These are phyloP conservation scores for Incurvaria masculella DNA, from an alignment of 2,888 invertebrate species.

Conservation along the genomic window DNA sequence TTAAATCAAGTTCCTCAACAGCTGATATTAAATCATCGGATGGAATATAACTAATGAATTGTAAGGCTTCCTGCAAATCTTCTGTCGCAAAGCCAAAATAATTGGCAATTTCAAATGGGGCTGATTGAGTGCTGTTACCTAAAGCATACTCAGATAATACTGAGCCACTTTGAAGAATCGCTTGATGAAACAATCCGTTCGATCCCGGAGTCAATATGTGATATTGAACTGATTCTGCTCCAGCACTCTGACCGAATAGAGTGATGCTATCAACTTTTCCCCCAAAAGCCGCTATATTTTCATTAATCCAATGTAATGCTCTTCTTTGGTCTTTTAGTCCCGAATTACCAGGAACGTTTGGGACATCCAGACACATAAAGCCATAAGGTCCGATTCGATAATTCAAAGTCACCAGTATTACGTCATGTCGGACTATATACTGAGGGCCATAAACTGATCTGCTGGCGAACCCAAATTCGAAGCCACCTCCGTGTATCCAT, in stretches of 20 bases:
- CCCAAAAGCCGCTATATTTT: conserved; percentile 30
- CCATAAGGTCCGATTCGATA: conserved; percentile 32
- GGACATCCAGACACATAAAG: conserved; percentile 31
- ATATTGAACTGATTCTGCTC: conserved; percentile 26
- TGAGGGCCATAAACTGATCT: conserved; percentile 23
- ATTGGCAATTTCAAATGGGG: conserved; percentile 24
- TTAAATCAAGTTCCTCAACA: conserved; percentile 15
- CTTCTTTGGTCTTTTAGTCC: conserved; percentile 32
- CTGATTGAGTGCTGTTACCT: conserved; percentile 20
- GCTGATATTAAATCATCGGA: conserved; percentile 22
- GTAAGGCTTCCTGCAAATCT: conserved; percentile 22
- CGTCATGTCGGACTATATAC: conserved; percentile 27
- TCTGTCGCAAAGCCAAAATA: conserved; percentile 20
- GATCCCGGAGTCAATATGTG: conserved; percentile 24
- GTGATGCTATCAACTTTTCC: conserved; percentile 30
- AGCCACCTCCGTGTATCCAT: conserved; percentile 29
- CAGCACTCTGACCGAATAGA: conserved; percentile 28
- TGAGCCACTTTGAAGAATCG: conserved; percentile 28
- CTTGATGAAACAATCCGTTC: conserved; percentile 24
- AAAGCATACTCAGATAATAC: conserved; percentile 20
- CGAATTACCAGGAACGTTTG: conserved; percentile 30
- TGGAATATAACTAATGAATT: conserved; percentile 19
- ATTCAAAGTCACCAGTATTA: conserved; percentile 29
- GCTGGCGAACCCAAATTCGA: conserved; percentile 20
- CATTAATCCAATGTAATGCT: conserved; percentile 30